A percentile compares a stretch with the other conserved stretches of the same genome.
phyloP scores from a whole-genome alignment of 2,113 vertebrate genomes.

The Mystacornis crossleyi region DNA sequence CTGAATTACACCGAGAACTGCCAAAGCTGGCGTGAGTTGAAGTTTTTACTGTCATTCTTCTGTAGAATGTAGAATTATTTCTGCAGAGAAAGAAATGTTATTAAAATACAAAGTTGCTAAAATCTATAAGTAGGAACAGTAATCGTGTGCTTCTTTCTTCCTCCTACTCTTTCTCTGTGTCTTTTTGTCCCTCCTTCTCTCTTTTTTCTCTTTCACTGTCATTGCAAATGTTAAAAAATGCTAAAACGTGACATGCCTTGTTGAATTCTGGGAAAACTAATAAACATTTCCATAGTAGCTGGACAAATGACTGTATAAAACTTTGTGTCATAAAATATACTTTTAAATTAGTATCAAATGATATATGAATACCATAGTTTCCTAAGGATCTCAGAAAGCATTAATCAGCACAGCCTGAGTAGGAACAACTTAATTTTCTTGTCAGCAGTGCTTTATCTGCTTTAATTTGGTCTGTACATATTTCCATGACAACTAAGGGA shows the following conservation, averaged over 20 bases:
- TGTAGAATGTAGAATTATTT: no score
- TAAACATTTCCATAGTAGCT: background rate
- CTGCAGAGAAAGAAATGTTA: background rate
- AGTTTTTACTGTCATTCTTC: background rate
- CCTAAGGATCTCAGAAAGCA: background rate
- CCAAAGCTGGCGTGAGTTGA: background rate
- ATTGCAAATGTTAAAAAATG: background rate
- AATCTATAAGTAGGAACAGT: background rate
- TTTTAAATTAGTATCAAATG: background rate
- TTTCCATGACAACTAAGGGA: conserved; percentile 45
- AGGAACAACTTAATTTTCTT: background rate
- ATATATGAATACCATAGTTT: background rate
- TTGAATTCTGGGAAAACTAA: background rate
- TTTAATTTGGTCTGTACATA: conserved; percentile 1
- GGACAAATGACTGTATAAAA: background rate
- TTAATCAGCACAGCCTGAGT: conserved; percentile 2
- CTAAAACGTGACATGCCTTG: background rate
- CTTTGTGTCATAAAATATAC: background rate
- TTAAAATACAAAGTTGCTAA: background rate
- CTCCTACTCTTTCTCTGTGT: background rate
- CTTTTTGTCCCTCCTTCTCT: background rate
- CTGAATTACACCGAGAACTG: background rate
- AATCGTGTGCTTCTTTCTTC: background rate
- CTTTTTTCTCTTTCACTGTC: background rate
- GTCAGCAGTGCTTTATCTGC: background rate